These are phyloP conservation scores for Proterorhinus semilunaris DNA, from an alignment of 2,113 vertebrate species.

Conservation along the genomic window DNA sequence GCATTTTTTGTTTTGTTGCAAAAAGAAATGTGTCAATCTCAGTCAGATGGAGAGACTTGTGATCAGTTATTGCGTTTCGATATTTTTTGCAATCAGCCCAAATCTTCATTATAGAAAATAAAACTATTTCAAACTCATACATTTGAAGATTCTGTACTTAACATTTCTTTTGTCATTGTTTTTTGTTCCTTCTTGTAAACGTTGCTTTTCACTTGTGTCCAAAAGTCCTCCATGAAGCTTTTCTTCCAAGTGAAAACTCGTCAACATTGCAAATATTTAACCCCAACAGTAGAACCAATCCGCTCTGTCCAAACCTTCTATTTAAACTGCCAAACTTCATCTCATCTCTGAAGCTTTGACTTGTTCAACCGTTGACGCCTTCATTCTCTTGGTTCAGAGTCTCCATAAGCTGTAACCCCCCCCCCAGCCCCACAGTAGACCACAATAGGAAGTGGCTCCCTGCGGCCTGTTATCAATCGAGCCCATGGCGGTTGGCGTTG, in stretches of 20 bases:
- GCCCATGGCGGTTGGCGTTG: constrained; percentile 44
- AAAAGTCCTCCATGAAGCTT: background rate
- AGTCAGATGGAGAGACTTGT: too few species aligned
- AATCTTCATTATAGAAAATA: too few species aligned
- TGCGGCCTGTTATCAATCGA: constrained; percentile 56
- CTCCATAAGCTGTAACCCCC: constrained; percentile 12
- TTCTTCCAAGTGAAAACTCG: background rate
- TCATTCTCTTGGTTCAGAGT: background rate
- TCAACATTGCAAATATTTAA: background rate
- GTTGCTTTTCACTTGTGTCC: background rate
- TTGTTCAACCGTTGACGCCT: background rate
- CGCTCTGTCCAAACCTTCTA: background rate
- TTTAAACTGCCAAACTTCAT: constrained; percentile 5
- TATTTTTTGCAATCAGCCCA: too few species aligned
- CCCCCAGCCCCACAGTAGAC: background rate
- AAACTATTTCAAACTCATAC: too few species aligned
- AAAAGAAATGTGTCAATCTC: too few species aligned
- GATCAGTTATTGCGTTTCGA: too few species aligned
- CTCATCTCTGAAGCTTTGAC: background rate
- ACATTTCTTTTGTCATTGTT: background rate
- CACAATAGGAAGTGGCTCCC: constrained; percentile 46
- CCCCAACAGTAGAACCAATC: background rate
- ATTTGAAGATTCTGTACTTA: too few species aligned
- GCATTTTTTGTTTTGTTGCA: background rate
- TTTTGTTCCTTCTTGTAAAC: background rate